phyloP scores from a whole-genome alignment of 2,797 vertebrate genomes.

The Gallinago solitaria region DNA sequence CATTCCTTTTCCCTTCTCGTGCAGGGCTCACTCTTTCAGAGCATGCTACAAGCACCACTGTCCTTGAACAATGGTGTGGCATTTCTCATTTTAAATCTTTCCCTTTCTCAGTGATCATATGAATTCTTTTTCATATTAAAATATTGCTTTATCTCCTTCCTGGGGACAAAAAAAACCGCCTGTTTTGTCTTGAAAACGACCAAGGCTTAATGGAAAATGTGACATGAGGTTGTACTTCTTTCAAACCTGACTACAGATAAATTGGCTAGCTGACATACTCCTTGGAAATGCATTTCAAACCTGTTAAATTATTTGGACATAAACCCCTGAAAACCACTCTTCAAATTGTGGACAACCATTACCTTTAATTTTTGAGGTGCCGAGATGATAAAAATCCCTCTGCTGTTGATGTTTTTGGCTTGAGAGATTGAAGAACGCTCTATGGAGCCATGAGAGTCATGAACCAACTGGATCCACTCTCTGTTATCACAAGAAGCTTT shows the following conservation, averaged over 20 bases:
- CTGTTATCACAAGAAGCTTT: slow-evolving; percentile 71
- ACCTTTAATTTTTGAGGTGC: background rate
- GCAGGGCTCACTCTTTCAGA: background rate
- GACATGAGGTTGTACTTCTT: background rate
- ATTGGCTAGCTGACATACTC: background rate
- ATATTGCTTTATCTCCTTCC: background rate
- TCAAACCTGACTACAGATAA: background rate
- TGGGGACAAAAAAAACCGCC: background rate
- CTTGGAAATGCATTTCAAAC: background rate
- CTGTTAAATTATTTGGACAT: background rate
- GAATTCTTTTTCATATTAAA: background rate
- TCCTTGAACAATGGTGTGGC: background rate
- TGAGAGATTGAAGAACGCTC: slow-evolving; percentile 80
- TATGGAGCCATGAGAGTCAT: slow-evolving; percentile 81
- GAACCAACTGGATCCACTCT: slow-evolving; percentile 78
- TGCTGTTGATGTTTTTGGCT: slow-evolving; percentile 76
- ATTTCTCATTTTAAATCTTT: background rate
- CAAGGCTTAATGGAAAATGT: background rate
- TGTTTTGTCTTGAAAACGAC: background rate
- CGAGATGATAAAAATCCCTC: slow-evolving; percentile 73
- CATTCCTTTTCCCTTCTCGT: background rate
- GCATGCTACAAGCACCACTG: background rate
- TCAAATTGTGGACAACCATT: background rate
- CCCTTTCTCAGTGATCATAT: background rate
- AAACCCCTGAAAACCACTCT: background rate